Base-by-base conservation (phyloP, 2,888 invertebrate genomes). In the Cheilosia pagana region DNA sequence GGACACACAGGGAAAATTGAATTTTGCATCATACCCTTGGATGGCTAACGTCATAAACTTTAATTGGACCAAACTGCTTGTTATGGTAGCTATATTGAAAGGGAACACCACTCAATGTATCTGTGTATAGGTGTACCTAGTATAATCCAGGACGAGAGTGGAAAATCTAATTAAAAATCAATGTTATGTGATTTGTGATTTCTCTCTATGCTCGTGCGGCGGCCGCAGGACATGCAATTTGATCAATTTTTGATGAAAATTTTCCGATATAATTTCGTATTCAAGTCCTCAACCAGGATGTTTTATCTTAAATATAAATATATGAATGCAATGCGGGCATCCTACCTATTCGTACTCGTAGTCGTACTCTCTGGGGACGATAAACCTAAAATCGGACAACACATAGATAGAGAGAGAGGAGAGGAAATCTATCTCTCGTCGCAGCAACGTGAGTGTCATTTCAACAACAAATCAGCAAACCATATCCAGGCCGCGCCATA, bases 121-220 rank as follows among this genome's bases (percentile, higher is more conserved):
- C 8, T 43, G 10, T 23, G 39, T 16, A 45, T 35, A 35, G 35
- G n/a, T 19, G n/a, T 19, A 16, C 3, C 21, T 25, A 8, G 43
- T 31, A 65, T 70, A 81, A 68, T 70, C 76, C 76, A 62, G 81
- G 76, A 76, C 60, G 81, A 76, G 76, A 81, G 71, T 81, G 76
- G 60, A 76, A 81, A 82, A 82, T 82, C 81, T 76, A 76, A 82
- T 82, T 82, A 82, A 77, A 82, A 77, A 82, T 82, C 81, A 65
- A 82, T 82, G 71, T 71, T 77, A 76, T 81, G 81, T 76, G 81
- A 82, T 82, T 77, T 82, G 71, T 77, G 81, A 81, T 70, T 81
- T 45, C 6, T 41, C 50, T 71, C 41, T 23, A 14, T 57, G 19
- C 12, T 53, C 8, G 41, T 25, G 31, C 39, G 21, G 16, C 23